Base-by-base conservation (phyloP, 2,888 invertebrate genomes). In the Steinernema carpocapsae region DNA sequence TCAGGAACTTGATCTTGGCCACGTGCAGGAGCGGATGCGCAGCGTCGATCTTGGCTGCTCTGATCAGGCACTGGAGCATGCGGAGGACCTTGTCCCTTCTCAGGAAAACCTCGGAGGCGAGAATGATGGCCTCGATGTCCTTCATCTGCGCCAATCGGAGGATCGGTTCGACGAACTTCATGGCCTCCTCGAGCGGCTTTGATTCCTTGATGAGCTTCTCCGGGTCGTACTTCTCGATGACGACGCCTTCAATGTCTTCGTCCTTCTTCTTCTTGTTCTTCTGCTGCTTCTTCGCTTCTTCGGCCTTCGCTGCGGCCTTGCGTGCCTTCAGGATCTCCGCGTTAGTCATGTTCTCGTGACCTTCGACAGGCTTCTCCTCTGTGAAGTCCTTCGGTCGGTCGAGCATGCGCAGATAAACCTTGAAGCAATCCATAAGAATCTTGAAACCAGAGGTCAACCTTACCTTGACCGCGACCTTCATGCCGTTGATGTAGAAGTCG, bases 101-200 rank as follows among this genome's bases (percentile, higher is more conserved):
- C 89, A 91, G 93, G 90, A 96, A 99, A 85, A 99, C 94, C 91
- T 97, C 96, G 89, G 96, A 97, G 87, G 97, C 96, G 92, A 96
- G 92, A 87, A 96, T 91, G 91, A 97, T 95, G 86, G 96, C 97
- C 88, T 96, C 94, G 91, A 97, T 93, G 88, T 92, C 92, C 87
- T 94, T 91, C 78, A 93, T 92, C 32, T 64, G 32, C 82, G 94
- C 94, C 86, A 97, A 91, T 80, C 92, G 91, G 89, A 97, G 94
- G 83, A 99, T 90, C 52, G 97, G 97, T 88, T 92, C 92, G 82
- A 97, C 91, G 90, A 99, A 97, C 89, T 93, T 94, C 86, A 95
- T 92, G 72, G 97, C 97, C 90, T 96, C 95, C 85, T 95, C 94
- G 88, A 99, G 89, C 2, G 97, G 96, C 89, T 95, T 93, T 43